Conservation (phyloP, 2,888 invertebrate genomes). For the Agrochola macilenta region DNA sequence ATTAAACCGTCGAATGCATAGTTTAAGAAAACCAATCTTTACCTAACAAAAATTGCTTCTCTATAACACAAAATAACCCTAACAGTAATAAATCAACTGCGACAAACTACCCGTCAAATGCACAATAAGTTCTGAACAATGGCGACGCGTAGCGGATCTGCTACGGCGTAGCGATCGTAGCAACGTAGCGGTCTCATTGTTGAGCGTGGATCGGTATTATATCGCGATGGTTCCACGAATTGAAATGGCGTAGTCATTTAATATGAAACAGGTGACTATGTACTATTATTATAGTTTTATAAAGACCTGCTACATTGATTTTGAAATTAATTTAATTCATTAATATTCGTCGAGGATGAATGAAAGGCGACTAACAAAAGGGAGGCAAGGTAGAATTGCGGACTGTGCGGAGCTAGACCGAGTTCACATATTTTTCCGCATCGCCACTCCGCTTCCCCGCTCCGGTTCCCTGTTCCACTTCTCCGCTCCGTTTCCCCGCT, state of each 20-base stretch:
- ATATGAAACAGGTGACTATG: conserved; percentile 23
- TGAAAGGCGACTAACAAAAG: too few species aligned
- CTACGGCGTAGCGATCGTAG: conserved; percentile 54
- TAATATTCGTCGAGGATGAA: not conserved
- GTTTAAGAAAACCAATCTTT: not conserved
- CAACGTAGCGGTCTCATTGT: conserved; percentile 45
- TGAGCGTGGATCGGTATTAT: conserved; percentile 22
- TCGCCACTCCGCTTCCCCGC: too few species aligned
- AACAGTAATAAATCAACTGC: conserved; percentile 44
- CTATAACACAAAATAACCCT: not conserved
- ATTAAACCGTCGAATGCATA: not conserved
- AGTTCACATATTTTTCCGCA: too few species aligned
- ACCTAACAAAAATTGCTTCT: not conserved
- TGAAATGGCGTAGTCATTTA: conserved; percentile 9
- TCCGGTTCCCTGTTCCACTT: too few species aligned
- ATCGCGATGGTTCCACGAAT: conserved; percentile 6
- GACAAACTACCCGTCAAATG: conserved; percentile 52
- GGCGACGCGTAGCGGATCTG: conserved; percentile 39
- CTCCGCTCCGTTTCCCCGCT: too few species aligned
- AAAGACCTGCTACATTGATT: not conserved
- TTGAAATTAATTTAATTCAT: not conserved
- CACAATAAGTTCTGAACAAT: conserved; percentile 54
- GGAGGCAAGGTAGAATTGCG: too few species aligned
- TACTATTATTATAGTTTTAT: not conserved
- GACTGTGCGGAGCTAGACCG: too few species aligned